Evolutionary conservation across 2,113 vertebrate genomes (phyloP).

Genomic region (Poeciliopsis occidentalis): DNA sequence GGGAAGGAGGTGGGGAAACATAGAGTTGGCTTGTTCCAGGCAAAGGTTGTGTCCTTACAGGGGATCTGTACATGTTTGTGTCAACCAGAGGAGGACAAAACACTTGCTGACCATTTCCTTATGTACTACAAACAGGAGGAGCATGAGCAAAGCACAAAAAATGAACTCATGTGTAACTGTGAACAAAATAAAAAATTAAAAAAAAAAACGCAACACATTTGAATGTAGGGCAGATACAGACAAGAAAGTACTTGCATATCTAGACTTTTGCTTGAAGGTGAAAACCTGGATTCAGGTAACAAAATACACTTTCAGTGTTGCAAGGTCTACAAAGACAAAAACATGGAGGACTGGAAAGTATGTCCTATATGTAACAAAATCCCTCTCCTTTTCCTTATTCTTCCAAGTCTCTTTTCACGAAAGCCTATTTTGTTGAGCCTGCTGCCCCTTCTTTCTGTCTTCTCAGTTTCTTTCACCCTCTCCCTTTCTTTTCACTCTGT

Average conservation of each 20-base stretch:
- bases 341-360: slow-evolving; percentile 46
- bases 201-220: slow-evolving; percentile 3
- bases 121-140: slow-evolving; percentile 30
- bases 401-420: slow-evolving; percentile 21
- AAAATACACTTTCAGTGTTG: slow-evolving; percentile 53
- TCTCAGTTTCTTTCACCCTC: slow-evolving; percentile 39
- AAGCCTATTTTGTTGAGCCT: slow-evolving; percentile 64
- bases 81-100: slow-evolving; percentile 59
- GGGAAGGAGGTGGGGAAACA: slow-evolving; percentile 68
- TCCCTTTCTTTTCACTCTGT: slow-evolving; percentile 19
- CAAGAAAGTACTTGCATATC: slow-evolving; percentile 26
- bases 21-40: slow-evolving; percentile 73
- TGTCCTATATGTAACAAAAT: slow-evolving; percentile 66
- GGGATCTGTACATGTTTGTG: slow-evolving; percentile 57
- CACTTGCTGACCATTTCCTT: slow-evolving; percentile 48
- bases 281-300: slow-evolving; percentile 50
- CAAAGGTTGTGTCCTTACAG: slow-evolving; percentile 70
- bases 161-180: background rate
- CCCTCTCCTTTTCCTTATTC: slow-evolving; percentile 30
- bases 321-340: slow-evolving; percentile 49
- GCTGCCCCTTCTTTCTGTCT: slow-evolving; percentile 57
- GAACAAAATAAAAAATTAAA: background rate
- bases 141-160: slow-evolving; percentile 3
- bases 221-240: slow-evolving; percentile 7
- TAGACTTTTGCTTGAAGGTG: slow-evolving; percentile 23